phyloP scores from a whole-genome alignment of 2,797 vertebrate genomes.

The Ataeniobius toweri region DNA sequence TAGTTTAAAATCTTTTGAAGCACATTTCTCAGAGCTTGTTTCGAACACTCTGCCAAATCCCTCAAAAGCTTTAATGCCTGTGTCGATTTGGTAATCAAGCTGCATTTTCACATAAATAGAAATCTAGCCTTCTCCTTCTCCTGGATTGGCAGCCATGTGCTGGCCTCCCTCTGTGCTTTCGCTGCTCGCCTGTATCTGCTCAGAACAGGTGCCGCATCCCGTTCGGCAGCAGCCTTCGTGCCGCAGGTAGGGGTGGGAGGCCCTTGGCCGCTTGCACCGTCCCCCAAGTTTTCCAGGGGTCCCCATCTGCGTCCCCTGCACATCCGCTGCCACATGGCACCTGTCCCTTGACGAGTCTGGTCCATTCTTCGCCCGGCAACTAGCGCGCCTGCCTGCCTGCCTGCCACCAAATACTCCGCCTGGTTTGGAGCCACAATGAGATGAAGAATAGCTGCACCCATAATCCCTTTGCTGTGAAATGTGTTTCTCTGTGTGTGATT shows the following conservation, averaged over 20 bases:
- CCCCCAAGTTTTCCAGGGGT: slow-evolving; percentile 83
- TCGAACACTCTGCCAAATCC: slow-evolving; percentile 35
- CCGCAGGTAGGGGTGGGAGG: slow-evolving; percentile 82
- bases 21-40: slow-evolving; percentile 43
- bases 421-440: slow-evolving; percentile 86
- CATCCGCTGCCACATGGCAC: slow-evolving; percentile 84
- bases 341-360: slow-evolving; percentile 83
- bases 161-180: slow-evolving; percentile 68
- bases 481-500: slow-evolving; percentile 38
- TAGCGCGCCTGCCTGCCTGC: slow-evolving; percentile 73
- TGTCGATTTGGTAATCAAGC: slow-evolving; percentile 71
- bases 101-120: slow-evolving; percentile 70
- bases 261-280: slow-evolving; percentile 75
- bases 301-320: slow-evolving; percentile 81
- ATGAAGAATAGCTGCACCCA: slow-evolving; percentile 82
- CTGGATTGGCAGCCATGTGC: slow-evolving; percentile 72
- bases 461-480: slow-evolving; percentile 83
- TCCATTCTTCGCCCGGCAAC: slow-evolving; percentile 83
- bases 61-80: slow-evolving; percentile 46
- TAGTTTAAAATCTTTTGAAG: not conserved
- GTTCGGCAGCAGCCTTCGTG: slow-evolving; percentile 79
- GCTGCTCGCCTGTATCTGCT: slow-evolving; percentile 80
- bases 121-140: slow-evolving; percentile 77
- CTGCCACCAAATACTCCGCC: slow-evolving; percentile 77
- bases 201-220: slow-evolving; percentile 82